phyloP scores from a whole-genome alignment of 2,888 invertebrate species.

The Agrilus mali region DNA sequence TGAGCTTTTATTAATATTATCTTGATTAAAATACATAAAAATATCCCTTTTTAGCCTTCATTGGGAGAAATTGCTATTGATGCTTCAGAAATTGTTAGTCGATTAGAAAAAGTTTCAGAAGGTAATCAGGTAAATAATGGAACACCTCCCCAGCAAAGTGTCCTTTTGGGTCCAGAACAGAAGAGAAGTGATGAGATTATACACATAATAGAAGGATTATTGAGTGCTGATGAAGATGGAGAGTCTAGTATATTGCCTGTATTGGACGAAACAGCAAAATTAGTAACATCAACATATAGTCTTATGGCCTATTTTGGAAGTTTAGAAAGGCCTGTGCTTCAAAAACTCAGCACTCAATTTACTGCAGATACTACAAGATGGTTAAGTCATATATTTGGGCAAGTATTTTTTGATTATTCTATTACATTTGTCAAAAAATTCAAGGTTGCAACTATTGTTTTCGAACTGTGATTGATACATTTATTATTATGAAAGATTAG shows the following conservation, averaged over 20 bases:
- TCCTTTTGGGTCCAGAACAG: slow-evolving; percentile 31
- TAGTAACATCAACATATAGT: slow-evolving; percentile 75
- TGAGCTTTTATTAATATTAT: slow-evolving; percentile 27
- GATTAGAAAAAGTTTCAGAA: slow-evolving; percentile 33
- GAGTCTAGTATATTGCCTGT: slow-evolving; percentile 46
- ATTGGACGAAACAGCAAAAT: slow-evolving; percentile 48
- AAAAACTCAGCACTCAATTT: slow-evolving; percentile 67
- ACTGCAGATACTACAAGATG: slow-evolving; percentile 78
- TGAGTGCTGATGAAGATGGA: slow-evolving; percentile 50
- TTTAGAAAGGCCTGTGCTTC: slow-evolving; percentile 64
- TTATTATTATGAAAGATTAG: no score
- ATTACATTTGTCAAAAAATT: background rate
- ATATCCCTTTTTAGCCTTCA: slow-evolving; percentile 21
- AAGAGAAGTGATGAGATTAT: slow-evolving; percentile 43
- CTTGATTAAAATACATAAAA: slow-evolving; percentile 4
- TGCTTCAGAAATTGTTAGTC: slow-evolving; percentile 34
- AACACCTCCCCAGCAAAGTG: slow-evolving; percentile 22
- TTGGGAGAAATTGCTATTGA: slow-evolving; percentile 35
- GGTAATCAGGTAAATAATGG: slow-evolving; percentile 22
- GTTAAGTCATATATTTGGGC: slow-evolving; percentile 80
- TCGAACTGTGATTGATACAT: no score
- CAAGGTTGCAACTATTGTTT: background rate
- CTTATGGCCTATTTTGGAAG: slow-evolving; percentile 79
- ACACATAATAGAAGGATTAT: slow-evolving; percentile 43
- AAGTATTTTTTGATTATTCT: slow-evolving; percentile 13